Evolutionary conservation across 2,888 invertebrate species (phyloP), one percentile per base, ranked within the genome.

Genomic region (Tuberolachnus salignus): DNA sequence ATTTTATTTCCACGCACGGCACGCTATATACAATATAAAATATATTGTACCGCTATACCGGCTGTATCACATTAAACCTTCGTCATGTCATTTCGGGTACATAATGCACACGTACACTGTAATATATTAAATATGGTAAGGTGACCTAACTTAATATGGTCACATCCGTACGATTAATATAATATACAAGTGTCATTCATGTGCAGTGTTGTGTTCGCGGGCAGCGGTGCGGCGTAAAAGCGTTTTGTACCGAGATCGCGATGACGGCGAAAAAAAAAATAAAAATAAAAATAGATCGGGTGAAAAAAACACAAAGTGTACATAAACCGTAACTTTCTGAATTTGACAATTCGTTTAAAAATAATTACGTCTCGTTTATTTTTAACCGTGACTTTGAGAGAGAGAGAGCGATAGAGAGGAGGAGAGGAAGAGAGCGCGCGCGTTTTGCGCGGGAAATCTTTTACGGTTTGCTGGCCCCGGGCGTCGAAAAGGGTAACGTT

Each of bases 401-500:
- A 14, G 42, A 49, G 49, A 21, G 53, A 70, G 53, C 51, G 16
- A 26, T 16, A 21, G 21, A 14, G 34, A 16, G 16, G 23, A 13
- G 14, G 19, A 49, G 57, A 14, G 51, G 2, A 21, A 26, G 26
- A 1, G 49, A 53, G 26, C 11, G 16, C 16, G 1, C 14, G 23
- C 13, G 1, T 42, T 64, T 66, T 44, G 44, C 75, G 66, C 78
- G 67, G 78, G 67, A 78, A 78, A 78, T 78, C 78, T 78, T 78
- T 78, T 69, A 78, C 78, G 78, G 78, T 67, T 69, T 59, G 69
- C 57, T 78, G 69, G 78, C 78, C 78, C 34, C 69, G 57, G 78
- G 64, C 70, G 63, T 70, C 53, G 64, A 66, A 81, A 81, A 81
- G 81, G 81, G 81, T 81, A 69, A 78, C 69, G 81, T 81, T 81